Percentiles rank a stretch among this genome's conserved stretches.
These are phyloP conservation scores for Eriosoma lanigerum DNA, from an alignment of 1,140 invertebrate species.

Conservation along the genomic window DNA sequence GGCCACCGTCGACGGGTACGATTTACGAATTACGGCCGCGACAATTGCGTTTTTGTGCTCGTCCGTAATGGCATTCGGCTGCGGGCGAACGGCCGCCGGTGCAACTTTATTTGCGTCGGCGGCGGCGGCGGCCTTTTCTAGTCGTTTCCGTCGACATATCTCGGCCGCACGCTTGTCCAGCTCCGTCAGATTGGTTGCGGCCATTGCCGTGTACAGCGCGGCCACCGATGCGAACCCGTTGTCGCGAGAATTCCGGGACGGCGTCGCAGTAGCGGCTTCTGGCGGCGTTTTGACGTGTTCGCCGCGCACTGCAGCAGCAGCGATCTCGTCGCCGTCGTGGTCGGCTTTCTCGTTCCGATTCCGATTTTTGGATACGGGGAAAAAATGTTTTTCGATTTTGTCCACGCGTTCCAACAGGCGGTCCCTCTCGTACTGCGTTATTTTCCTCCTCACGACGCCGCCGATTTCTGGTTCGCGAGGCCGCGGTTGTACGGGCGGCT, in stretches of 20 bases:
- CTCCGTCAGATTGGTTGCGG: slow-evolving; percentile 29
- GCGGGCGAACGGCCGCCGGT: background rate
- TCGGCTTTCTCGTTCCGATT: background rate
- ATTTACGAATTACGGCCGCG: background rate
- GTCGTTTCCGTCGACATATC: background rate
- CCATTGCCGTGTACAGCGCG: slow-evolving; percentile 31
- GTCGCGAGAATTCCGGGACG: too few relatives aligned
- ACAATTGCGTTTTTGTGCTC: slow-evolving; percentile 20
- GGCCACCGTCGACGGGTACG: background rate
- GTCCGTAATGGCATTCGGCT: background rate
- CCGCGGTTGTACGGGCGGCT: background rate
- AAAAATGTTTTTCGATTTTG: slow-evolving; percentile 43
- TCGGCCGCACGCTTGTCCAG: slow-evolving; percentile 34
- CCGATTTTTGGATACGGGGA: background rate
- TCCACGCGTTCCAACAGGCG: slow-evolving; percentile 23
- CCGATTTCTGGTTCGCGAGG: background rate
- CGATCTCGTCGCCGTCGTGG: background rate
- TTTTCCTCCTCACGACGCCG: background rate
- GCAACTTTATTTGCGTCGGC: background rate
- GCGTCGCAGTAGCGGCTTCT: too few relatives aligned
- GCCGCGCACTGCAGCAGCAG: too few relatives aligned
- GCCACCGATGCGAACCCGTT: background rate
- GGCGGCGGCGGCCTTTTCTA: background rate
- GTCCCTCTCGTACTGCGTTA: slow-evolving; percentile 17
- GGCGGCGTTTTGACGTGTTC: too few relatives aligned